phyloP scores from a whole-genome alignment of 2,113 vertebrate species.

The Cheilinus undulatus region DNA sequence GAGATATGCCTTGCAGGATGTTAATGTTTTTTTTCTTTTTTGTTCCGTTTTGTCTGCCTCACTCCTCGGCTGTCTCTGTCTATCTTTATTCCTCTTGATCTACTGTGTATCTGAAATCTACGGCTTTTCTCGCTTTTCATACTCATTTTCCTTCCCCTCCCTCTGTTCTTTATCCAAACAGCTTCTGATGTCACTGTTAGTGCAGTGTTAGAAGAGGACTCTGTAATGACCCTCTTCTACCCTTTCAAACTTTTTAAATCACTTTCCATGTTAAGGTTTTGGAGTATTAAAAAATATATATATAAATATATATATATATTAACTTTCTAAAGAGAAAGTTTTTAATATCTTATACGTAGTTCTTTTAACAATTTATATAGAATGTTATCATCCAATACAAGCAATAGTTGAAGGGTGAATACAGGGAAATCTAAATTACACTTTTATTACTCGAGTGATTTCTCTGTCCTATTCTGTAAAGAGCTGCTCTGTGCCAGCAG shows the following conservation, averaged over 20 bases:
- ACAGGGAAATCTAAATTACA: background rate
- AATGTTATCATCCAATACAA: background rate
- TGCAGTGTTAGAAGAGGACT: background rate
- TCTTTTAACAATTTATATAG: background rate
- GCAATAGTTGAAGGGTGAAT: background rate
- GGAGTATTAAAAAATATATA: background rate
- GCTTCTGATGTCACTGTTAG: conserved; percentile 35
- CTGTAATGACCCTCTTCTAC: background rate
- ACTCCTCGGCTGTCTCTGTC: conserved; percentile 41
- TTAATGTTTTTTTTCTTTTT: conserved; percentile 14
- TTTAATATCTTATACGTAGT: background rate
- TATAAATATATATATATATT: too few relatives aligned
- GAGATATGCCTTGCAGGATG: conserved; percentile 44
- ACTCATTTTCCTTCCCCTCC: conserved; percentile 27
- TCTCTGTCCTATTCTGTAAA: background rate
- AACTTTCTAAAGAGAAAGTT: too few relatives aligned
- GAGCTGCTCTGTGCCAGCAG: background rate
- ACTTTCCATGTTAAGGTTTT: background rate
- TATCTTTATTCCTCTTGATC: conserved; percentile 58
- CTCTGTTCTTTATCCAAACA: conserved; percentile 27
- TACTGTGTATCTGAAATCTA: conserved; percentile 32
- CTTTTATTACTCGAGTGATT: background rate
- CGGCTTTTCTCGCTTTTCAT: conserved; percentile 21
- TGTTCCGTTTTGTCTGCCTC: conserved; percentile 38
- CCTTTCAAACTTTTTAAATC: background rate